Evolutionary conservation across 2,888 invertebrate species (phyloP).

Genomic region (Tanypteryx hageni): DNA sequence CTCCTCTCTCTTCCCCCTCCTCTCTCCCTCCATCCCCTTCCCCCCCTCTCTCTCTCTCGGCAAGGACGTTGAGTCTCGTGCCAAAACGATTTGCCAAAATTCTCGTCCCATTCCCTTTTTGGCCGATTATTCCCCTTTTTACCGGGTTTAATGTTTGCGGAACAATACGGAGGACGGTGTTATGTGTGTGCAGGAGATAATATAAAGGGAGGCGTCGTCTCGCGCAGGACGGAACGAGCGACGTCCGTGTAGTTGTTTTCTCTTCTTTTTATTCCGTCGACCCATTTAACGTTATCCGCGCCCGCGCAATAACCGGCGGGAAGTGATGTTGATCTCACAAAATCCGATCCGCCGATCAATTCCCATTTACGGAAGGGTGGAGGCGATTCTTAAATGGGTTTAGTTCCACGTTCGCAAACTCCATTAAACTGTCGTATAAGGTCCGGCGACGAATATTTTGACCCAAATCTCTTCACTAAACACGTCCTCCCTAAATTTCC

Average conservation of each 20-base stretch:
- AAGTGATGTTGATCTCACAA: neutral
- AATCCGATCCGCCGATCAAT: neutral
- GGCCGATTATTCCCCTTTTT: neutral
- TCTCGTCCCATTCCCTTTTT: neutral
- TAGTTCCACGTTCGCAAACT: neutral
- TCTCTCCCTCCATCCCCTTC: too few relatives aligned
- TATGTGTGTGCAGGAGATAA: too few relatives aligned
- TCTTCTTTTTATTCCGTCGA: neutral
- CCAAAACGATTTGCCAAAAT: constrained; percentile 20
- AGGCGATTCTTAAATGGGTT: neutral
- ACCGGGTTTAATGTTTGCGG: neutral
- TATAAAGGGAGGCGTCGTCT: constrained; percentile 12
- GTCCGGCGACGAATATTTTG: neutral
- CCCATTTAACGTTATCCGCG: neutral
- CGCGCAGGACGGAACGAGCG: neutral
- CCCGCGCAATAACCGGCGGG: neutral
- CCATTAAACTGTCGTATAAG: constrained; percentile 10
- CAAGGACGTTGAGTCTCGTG: neutral
- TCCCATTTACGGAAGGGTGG: neutral
- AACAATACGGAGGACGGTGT: neutral
- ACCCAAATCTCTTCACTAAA: neutral
- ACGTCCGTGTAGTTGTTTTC: too few relatives aligned
- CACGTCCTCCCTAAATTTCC: neutral
- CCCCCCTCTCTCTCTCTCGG: neutral
- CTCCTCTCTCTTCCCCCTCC: too few relatives aligned